Evolutionary conservation across 1,140 invertebrate species (phyloP), one percentile per base, ranked within the genome.

Genomic region (Eumeta japonica): DNA sequence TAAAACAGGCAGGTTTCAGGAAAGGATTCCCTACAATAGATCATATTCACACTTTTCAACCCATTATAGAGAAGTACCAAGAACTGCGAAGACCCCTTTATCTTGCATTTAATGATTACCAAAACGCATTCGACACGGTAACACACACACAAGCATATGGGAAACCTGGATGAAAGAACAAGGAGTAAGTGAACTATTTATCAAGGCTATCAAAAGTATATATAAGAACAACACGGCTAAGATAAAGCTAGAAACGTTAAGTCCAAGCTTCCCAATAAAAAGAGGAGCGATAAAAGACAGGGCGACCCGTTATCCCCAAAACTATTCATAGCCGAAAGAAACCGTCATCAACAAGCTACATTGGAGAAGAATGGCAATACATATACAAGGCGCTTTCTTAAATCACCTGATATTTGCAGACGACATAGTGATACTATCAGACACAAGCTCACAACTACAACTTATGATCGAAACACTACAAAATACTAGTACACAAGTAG

Each of bases 51-150:
- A 13, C 12, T 7, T 1, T 41, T 16, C 18, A 41, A 20, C 33
- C 29, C 13, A 18, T 31, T 5, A 41, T 41, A 17, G 39, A 41
- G 30, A 36, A 36, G 14, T 36, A 41, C 16, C 28, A 2, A 31
- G 28, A 41, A 36, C 18, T n/a, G 12, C 29, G 27, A 10, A 41
- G 14, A 31, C 11, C 33, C 4, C 13, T 41, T 5, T 41, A 41
- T 15, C 1, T 41, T 2, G 27, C 15, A 1, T 41, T 35, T 11
- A 28, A 35, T 14, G 39, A 41, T 20, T 35, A 29, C 14, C 28
- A 24, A 15, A 41, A 41, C n/a, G 27, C 39, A 3, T 41, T 41
- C 18, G 33, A 41, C 16, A 20, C 11, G 10, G 30, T 41, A 3
- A n/a, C n/a, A 11, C 4, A 1, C 32, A 41, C 16, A 1, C 4